These are phyloP conservation scores for Apocrypta bakeri DNA, from an alignment of 1,140 invertebrate genomes.

Conservation along the genomic window DNA sequence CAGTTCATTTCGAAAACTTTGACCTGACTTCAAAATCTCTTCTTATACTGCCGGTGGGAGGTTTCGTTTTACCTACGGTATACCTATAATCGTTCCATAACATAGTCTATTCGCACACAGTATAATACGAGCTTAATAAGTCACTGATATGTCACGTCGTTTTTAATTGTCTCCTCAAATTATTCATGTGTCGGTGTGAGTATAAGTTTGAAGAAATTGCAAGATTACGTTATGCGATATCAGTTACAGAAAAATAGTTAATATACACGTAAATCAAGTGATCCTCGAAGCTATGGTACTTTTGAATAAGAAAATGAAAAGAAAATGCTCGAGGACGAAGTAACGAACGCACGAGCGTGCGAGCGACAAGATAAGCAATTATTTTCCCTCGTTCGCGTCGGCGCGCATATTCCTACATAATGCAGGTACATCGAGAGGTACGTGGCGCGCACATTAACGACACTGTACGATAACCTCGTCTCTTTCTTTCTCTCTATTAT, in stretches of 20 bases:
- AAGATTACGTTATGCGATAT: no score
- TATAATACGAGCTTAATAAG: no score
- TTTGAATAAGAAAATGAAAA: not conserved
- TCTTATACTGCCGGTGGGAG: no score
- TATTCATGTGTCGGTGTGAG: no score
- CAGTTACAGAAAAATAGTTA: no score
- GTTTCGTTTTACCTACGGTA: no score
- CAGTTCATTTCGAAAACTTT: conserved; percentile 12
- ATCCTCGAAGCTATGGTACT: not conserved
- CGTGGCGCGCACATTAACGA: conserved; percentile 61
- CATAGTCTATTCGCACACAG: no score
- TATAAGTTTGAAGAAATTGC: no score
- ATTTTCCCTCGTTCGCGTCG: conserved; percentile 52
- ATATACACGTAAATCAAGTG: no score
- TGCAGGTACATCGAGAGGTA: conserved; percentile 53
- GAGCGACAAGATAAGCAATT: conserved; percentile 53
- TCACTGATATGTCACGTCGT: no score
- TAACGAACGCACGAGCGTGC: not conserved
- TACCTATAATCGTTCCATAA: no score
- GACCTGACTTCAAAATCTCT: not conserved
- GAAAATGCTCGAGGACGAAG: not conserved
- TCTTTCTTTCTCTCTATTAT: conserved; percentile 34
- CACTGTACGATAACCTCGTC: conserved; percentile 59
- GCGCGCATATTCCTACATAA: conserved; percentile 57
- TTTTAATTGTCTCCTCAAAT: no score